A percentile compares a stretch with the other conserved stretches of the same genome.
Evolutionary conservation across 2,888 invertebrate genomes (phyloP).

Genomic region (Drosophila algonquin): DNA sequence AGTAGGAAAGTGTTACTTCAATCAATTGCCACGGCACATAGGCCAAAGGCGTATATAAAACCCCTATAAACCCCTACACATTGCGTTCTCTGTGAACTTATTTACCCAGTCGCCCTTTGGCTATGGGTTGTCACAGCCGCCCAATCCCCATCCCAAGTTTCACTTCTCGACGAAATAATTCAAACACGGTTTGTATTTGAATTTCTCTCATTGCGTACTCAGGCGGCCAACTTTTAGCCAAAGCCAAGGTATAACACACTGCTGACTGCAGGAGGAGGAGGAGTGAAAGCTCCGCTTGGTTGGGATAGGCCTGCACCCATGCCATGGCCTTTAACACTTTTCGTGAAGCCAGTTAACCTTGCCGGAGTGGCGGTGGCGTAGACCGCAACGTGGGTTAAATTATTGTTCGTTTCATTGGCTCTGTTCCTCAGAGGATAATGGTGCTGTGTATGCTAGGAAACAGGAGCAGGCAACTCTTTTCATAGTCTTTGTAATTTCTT

Average conservation of each 20-base stretch:
- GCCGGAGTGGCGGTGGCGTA: too few relatives aligned
- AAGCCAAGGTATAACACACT: too few relatives aligned
- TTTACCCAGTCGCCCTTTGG: constrained; percentile 57
- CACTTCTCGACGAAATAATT: constrained; percentile 55
- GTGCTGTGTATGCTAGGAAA: too few relatives aligned
- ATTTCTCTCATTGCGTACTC: constrained; percentile 46
- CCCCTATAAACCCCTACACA: constrained; percentile 3
- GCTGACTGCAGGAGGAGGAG: too few relatives aligned
- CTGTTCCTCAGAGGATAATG: too few relatives aligned
- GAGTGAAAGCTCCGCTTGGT: too few relatives aligned
- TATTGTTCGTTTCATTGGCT: too few relatives aligned
- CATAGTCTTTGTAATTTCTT: constrained; percentile 36
- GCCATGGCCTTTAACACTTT: too few relatives aligned
- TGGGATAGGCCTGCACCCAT: too few relatives aligned
- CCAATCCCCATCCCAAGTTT: not conserved
- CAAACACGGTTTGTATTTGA: constrained; percentile 54
- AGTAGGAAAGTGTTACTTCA: constrained; percentile 6
- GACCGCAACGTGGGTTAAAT: too few relatives aligned
- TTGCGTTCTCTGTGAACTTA: constrained; percentile 35
- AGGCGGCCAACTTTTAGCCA: too few relatives aligned
- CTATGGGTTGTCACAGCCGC: not conserved
- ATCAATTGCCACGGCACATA: constrained; percentile 37
- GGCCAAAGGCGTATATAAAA: constrained; percentile 43
- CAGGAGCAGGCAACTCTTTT: constrained; percentile 17
- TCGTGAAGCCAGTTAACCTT: too few relatives aligned